Base-by-base conservation (phyloP, 2,888 invertebrate genomes). In the Cataglyphis cursor region DNA sequence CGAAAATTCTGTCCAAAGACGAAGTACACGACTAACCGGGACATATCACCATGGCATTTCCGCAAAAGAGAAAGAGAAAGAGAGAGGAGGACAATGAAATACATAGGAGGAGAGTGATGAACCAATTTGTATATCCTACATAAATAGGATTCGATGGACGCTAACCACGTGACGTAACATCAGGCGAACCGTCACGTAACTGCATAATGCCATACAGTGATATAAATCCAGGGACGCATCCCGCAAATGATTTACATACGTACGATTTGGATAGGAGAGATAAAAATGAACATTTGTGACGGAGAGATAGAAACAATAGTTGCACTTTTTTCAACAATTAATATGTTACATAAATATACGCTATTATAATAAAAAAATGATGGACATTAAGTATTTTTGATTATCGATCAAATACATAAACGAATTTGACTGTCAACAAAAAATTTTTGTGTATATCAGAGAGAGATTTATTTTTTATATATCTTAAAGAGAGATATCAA, bases 1-100 rank as follows among this genome's bases (percentile, higher is more conserved):
- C 78, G 72, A 80, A 80, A 80, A 80, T 80, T 80, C 72, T 80
- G 44, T 44, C 44, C 59, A 48, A 61, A 80, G 78, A 80, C 72
- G 59, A 72, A 80, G 78, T 72, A 61, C 44, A 72, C 44, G 72
- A 12, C 72, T 41, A 61, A 59, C 72, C 78, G 72, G 72, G n/a
- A 78, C 72, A 78, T 78, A 72, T 61, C 76, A 12, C 66, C 38
- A 76, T 59, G 35, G 72, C 35, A 78, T 59, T 78, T 72, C 72
- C 21, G 35, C 72, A 48, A 59, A 10, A 57, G 57, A 78, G 21
- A 31, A 44, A 48, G 3, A 66, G 3, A 76, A 12, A 21, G 62
- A 62, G 35, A 35, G 18, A 62, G 31, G 12, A 0, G 44, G 41
- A 41, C 35, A 62, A n/a, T 8, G 18, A 28, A 15, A 68, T 24